These are phyloP conservation scores for Andrena marginata DNA, from an alignment of 2,888 invertebrate species.

Conservation along the genomic window DNA sequence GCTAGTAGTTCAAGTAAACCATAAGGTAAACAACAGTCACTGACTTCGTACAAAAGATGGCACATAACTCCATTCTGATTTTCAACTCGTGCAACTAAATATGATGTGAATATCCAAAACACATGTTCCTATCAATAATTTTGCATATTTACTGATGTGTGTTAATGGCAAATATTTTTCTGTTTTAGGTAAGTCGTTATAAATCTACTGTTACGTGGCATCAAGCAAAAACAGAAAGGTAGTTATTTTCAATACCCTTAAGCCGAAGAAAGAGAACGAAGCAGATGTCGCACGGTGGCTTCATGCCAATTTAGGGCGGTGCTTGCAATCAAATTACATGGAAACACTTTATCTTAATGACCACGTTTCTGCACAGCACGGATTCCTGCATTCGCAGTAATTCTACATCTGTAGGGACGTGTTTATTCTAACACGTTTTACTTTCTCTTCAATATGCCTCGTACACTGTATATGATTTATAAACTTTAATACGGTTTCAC, in stretches of 20 bases:
- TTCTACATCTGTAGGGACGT: slow-evolving; percentile 33
- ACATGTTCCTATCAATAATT: neutral
- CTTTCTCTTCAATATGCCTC: slow-evolving; percentile 3
- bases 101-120: neutral
- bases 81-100: neutral
- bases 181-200: slow-evolving; percentile 78
- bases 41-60: neutral
- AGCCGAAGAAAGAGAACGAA: slow-evolving; percentile 73
- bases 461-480: neutral
- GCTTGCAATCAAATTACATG: slow-evolving; percentile 70
- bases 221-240: slow-evolving; percentile 54
- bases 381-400: slow-evolving; percentile 46
- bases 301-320: slow-evolving; percentile 78
- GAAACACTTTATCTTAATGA: slow-evolving; percentile 73
- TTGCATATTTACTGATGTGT: neutral
- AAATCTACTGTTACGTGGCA: slow-evolving; percentile 22
- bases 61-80: neutral
- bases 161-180: slow-evolving; percentile 59
- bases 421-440: slow-evolving; percentile 37
- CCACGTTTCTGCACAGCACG: slow-evolving; percentile 61
- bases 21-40: neutral
- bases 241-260: slow-evolving; percentile 65
- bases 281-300: slow-evolving; percentile 78
- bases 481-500: neutral
- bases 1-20: neutral